phyloP scores from a whole-genome alignment of 2,888 invertebrate genomes.

The Tenthredo scrophulariae region DNA sequence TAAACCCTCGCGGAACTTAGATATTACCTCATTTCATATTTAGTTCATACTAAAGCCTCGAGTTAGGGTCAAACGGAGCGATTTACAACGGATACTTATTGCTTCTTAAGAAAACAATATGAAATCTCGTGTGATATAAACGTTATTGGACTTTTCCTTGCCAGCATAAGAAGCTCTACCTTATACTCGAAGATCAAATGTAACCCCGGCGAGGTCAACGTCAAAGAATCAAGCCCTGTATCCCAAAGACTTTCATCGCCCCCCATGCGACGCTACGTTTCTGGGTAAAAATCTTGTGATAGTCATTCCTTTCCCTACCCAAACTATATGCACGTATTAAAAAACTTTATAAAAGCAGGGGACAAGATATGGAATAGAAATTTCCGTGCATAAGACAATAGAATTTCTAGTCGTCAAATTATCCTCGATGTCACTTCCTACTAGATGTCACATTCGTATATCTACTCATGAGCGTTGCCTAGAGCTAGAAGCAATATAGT shows the following conservation, averaged over 20 bases:
- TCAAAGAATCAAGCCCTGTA: slow-evolving; percentile 13
- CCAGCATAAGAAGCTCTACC: slow-evolving; percentile 1
- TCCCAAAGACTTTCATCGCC: slow-evolving; percentile 23
- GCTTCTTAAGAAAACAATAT: slow-evolving; percentile 34
- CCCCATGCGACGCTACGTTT: not conserved
- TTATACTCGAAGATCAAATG: slow-evolving; percentile 39
- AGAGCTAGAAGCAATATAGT: not conserved
- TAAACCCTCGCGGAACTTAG: slow-evolving; percentile 7
- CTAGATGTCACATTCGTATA: slow-evolving; percentile 11
- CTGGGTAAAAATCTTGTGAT: not conserved
- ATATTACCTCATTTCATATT: slow-evolving; percentile 43
- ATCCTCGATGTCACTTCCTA: not conserved
- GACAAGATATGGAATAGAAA: not conserved
- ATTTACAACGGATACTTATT: slow-evolving; percentile 33
- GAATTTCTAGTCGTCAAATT: not conserved
- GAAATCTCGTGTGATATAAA: slow-evolving; percentile 17
- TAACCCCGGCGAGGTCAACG: slow-evolving; percentile 1
- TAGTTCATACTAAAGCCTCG: slow-evolving; percentile 8
- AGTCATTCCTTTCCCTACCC: not conserved
- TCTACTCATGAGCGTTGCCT: not conserved
- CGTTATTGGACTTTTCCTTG: slow-evolving; percentile 26
- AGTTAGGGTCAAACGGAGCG: slow-evolving; percentile 25
- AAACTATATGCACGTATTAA: not conserved
- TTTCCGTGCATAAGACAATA: not conserved
- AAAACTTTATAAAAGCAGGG: not conserved